Evolutionary conservation across 2,113 vertebrate species (phyloP).

Genomic region (Balaeniceps rex): DNA sequence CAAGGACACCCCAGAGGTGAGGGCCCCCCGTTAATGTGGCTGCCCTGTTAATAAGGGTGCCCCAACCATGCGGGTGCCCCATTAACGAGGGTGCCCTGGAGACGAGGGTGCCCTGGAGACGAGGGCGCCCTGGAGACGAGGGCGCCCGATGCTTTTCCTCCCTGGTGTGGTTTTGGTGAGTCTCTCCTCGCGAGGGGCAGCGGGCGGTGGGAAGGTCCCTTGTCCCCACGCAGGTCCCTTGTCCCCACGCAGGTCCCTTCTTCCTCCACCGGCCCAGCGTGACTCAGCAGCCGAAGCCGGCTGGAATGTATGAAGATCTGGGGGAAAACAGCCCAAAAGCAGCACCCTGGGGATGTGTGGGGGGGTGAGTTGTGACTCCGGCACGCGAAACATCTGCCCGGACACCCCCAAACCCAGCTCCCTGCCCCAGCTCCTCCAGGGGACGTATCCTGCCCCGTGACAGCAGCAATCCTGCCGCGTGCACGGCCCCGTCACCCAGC

Average conservation of each 20-base stretch:
- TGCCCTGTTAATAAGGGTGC: neutral
- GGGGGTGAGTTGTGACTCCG: neutral
- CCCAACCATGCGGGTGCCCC: neutral
- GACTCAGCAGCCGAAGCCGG: neutral
- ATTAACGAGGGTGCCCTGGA: neutral
- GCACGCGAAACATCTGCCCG: rapidly evolving
- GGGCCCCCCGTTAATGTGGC: neutral
- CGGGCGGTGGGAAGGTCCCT: neutral
- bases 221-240: neutral
- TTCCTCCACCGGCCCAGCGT: neutral
- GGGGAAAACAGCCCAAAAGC: neutral
- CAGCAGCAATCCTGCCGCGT: rapidly evolving
- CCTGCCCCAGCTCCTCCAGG: neutral
- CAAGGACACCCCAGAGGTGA: too few species aligned
- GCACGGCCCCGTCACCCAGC: neutral
- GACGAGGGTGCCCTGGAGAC: neutral
- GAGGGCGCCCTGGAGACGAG: neutral
- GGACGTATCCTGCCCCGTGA: too few species aligned
- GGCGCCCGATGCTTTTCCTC: neutral
- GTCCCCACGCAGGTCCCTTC: neutral
- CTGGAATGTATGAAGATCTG: rapidly evolving
- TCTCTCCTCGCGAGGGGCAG: rapidly evolving
- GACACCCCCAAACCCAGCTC: neutral
- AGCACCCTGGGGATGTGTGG: neutral
- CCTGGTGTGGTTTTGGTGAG: too few species aligned